Base-by-base conservation (phyloP, 2,797 vertebrate species). In the Silurus lanzhouensis region DNA sequence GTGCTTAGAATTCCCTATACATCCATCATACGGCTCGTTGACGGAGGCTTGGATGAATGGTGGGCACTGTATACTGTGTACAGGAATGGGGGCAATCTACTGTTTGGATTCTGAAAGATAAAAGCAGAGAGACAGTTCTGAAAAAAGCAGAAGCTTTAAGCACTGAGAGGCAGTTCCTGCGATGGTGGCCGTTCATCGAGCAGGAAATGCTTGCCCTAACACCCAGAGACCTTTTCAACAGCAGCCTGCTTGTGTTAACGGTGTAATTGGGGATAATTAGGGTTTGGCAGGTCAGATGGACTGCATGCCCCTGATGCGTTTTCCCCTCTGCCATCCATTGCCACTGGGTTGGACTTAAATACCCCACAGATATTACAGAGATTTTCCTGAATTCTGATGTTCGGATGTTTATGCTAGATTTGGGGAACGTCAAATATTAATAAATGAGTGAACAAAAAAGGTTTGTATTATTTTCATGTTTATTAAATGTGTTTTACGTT, bases 181-280 rank as follows among this genome's bases (percentile, higher is more conserved):
- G 91, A 92, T 90, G 91, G 85, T 88, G 91, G 92, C 92, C 92
- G 93, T 93, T 93, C 91, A 92, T 87, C 92, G 93, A 93, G 92
- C 92, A 94, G 94, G 94, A 95, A 94, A 95, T 95, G 93, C 93
- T 95, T 94, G 93, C 93, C 93, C 92, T 94, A 90, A 92, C 93
- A 94, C 93, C 92, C 93, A 91, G 91, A 93, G 92, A 93, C 93
- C 94, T 92, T 88, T 88, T 92, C 89, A 91, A 93, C 92, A 93
- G 92, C 92, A 88, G 93, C 88, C 90, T 90, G 90, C 90, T 94
- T 95, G 93, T 94, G 91, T 93, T 94, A 93, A 94, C 93, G 93
- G 92, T 95, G 93, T 95, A 95, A 95, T 94, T 93, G 93, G 93
- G n/a, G 90, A 92, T 93, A 93, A 95, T 95, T 94, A 93, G 88